Evolutionary conservation across 2,797 vertebrate species (phyloP).

Genomic region (Nannoperca obscura): DNA sequence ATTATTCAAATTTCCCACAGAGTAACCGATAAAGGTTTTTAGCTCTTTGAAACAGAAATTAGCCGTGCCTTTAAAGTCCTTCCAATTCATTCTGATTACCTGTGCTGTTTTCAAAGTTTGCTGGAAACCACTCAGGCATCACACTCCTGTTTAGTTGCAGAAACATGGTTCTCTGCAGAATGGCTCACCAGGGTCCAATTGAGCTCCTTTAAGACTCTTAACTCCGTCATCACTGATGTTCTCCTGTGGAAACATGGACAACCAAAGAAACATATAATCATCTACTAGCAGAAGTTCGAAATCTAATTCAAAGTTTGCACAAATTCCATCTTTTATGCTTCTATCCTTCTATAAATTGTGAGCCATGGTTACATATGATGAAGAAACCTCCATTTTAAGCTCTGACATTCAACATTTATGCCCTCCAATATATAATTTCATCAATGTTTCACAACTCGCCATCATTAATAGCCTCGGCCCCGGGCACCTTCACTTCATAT

Average conservation of each 20-base stretch:
- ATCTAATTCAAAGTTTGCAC: background rate
- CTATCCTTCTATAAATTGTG: background rate
- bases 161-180: background rate
- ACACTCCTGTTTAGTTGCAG: background rate
- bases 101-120: slow-evolving; percentile 17
- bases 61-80: slow-evolving; percentile 2
- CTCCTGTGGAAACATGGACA: background rate
- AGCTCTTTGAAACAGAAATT: slow-evolving; percentile 12
- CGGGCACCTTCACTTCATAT: slow-evolving; percentile 25
- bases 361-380: slow-evolving; percentile 1
- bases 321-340: background rate
- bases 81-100: slow-evolving; percentile 22
- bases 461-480: slow-evolving; percentile 37
- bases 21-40: background rate
- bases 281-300: background rate
- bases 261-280: slow-evolving; percentile 21
- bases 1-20: slow-evolving; percentile 4
- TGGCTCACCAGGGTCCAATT: background rate
- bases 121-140: slow-evolving; percentile 9
- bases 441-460: slow-evolving; percentile 45
- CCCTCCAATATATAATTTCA: slow-evolving; percentile 36
- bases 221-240: background rate
- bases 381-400: slow-evolving; percentile 13
- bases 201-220: background rate
- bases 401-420: slow-evolving; percentile 38